phyloP scores from a whole-genome alignment of 1,140 invertebrate species.

The Manduca sexta region DNA sequence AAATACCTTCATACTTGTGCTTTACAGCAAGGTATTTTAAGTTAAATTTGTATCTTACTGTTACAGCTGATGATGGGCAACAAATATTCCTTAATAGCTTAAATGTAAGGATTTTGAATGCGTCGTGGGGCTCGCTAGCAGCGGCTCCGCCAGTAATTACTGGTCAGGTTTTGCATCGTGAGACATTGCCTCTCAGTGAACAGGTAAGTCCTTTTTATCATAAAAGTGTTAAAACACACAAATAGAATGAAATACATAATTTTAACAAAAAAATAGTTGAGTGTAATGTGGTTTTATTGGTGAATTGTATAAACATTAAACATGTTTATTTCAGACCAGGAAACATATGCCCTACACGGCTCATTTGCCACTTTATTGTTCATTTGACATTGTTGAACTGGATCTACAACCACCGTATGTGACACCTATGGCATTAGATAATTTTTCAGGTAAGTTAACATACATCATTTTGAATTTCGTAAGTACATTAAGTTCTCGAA shows the following conservation, averaged over 20 bases:
- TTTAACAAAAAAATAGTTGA: too few species aligned
- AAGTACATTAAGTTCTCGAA: neutral
- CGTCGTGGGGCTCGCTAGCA: constrained; percentile 88
- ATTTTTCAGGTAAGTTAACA: constrained; percentile 77
- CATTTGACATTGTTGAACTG: constrained; percentile 93
- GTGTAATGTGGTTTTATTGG: neutral
- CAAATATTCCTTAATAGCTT: constrained; percentile 93
- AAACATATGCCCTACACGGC: constrained; percentile 83
- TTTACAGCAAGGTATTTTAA: too few species aligned
- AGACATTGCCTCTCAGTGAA: constrained; percentile 87
- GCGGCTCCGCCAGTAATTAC: constrained; percentile 83
- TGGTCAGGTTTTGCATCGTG: constrained; percentile 87
- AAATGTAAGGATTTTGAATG: constrained; percentile 92
- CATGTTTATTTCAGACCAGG: constrained; percentile 37
- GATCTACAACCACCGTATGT: constrained; percentile 83
- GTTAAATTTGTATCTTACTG: constrained; percentile 15
- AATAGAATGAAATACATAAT: neutral
- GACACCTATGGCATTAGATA: constrained; percentile 76
- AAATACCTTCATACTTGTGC: too few species aligned
- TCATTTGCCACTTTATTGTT: constrained; percentile 92
- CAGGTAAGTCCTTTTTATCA: constrained; percentile 74
- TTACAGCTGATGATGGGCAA: constrained; percentile 89
- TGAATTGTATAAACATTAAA: too few species aligned
- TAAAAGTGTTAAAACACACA: neutral
- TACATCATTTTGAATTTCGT: neutral